Evolutionary conservation across 2,797 vertebrate genomes (phyloP).

Genomic region (Sarcoramphus papa): DNA sequence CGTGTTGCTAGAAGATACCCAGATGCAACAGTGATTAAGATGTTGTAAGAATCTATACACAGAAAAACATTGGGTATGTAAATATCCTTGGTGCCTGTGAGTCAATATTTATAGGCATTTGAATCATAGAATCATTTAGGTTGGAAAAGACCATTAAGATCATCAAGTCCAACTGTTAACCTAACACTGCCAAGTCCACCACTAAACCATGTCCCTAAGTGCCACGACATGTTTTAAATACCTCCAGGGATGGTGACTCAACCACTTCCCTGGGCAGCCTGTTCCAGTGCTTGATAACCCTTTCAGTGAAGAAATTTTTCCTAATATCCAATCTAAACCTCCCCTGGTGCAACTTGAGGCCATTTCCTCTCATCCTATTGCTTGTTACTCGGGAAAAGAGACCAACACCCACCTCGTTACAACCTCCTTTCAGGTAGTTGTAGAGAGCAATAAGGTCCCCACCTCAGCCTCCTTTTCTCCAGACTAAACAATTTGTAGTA

Average conservation of each 20-base stretch:
- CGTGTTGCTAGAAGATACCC: neutral
- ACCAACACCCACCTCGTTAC: neutral
- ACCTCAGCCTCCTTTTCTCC: neutral
- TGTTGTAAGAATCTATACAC: neutral
- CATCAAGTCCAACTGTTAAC: neutral
- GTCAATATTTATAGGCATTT: neutral
- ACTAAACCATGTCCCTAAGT: neutral
- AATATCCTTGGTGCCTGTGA: neutral
- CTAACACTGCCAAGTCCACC: neutral
- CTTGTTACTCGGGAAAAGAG: neutral
- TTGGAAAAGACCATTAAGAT: neutral
- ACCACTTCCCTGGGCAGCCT: neutral
- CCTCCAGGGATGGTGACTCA: neutral
- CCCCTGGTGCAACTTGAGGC: neutral
- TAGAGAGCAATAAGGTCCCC: neutral
- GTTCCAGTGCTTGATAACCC: neutral
- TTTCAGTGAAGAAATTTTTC: neutral
- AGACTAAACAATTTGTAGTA: neutral
- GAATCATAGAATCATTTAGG: neutral
- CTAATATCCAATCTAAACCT: neutral
- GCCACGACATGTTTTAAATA: rapidly evolving
- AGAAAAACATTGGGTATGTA: neutral
- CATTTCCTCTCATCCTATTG: neutral
- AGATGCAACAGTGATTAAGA: constrained; percentile 1
- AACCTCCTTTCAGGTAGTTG: neutral